Base-by-base conservation (phyloP, 2,797 vertebrate genomes). In the Phataginus tricuspis region DNA sequence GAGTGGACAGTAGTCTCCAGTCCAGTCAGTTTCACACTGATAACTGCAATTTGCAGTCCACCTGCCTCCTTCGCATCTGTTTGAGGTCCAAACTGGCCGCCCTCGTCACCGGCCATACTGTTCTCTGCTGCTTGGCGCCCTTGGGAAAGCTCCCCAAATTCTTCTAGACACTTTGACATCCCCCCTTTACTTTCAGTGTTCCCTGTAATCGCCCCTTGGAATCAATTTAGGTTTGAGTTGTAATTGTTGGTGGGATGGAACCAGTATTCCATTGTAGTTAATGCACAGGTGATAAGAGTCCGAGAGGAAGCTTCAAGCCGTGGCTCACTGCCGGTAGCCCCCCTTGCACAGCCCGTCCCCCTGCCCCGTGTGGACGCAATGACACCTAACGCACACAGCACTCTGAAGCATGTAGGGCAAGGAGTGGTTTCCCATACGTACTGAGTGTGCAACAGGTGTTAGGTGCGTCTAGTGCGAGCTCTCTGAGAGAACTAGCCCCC, bases 181-280 rank as follows among this genome's bases (percentile, higher is more conserved):
- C 53, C 14, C 13, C 27, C 31, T 75, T 37, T 61, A 39, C 23
- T 83, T 21, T 16, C 34, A n/a, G 1, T 14, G 37, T 69, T 45
- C 10, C 42, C 69, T 21, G 13, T 53, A 42, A n/a, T 82, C 15
- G 7, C 12, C 27, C 53, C 39, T 61, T 63, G 79, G 64, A 78
- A 61, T 69, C 57, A 63, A 53, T 63, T 87, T 63, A 53, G 29
- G 45, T 51, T 84, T 71, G 29, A 82, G 23, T 69, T 80, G 29
- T 4, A 74, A 37, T 31, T 49, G 25, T 75, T 53, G 34, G 2
- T 51, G n/a, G 25, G 53, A 75, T 13, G 55, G 15, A 83, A 59
- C n/a, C 27, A 45, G 31, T 51, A 14, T 37, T 69, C 25, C 53
- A 51, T 55, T 89, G 29, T 45, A 72, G 27, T 86, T 34, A 86